Base-by-base conservation (phyloP, 2,888 invertebrate genomes). In the Steinernema scapterisci region DNA sequence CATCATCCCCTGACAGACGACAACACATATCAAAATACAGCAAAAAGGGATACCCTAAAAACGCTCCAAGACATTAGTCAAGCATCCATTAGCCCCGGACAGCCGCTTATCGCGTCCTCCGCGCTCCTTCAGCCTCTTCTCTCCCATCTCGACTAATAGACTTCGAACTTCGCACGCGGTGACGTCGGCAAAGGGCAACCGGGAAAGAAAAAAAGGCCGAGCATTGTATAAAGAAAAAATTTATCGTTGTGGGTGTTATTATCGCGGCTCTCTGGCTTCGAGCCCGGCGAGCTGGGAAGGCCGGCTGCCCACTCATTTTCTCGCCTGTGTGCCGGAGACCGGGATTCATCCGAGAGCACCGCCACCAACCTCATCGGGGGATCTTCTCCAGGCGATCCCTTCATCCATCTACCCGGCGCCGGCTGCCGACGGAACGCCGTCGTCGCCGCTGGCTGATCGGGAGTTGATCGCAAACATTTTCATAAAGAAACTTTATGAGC, bases 211-310 rank as follows among this genome's bases (percentile, higher is more conserved):
- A 31, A 27, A 63, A 27, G 25, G 9, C 27, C 63, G 16, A n/a
- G 16, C 48, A 19, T 16, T 48, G 16, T 16, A 27, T 16, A 31
- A 6, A n/a, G 31, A 63, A 63, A 63, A 63, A 63, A 16, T 63
- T 63, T 63, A 63, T 63, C 63, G 31, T 7, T 63, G 63, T 63
- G 63, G 63, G 63, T 63, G 63, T 63, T 63, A 63, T 63, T 63
- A 63, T 63, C 63, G 45, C 45, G 13, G 21, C 54, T 23, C 25
- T 6, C 3, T 54, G 27, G 38, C 38, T 48, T 16, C 48, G 48
- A 19, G n/a, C 27, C n/a, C n/a, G n/a, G n/a, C n/a, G n/a, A n/a
- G n/a, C n/a, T n/a, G n/a, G n/a, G n/a, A n/a, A n/a, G n/a, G n/a
- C n/a, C n/a, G n/a, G n/a, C n/a, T n/a, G 63, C 63, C 63, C 63